phyloP scores from a whole-genome alignment of 1,140 invertebrate genomes.

The Mactra quadrangularis region DNA sequence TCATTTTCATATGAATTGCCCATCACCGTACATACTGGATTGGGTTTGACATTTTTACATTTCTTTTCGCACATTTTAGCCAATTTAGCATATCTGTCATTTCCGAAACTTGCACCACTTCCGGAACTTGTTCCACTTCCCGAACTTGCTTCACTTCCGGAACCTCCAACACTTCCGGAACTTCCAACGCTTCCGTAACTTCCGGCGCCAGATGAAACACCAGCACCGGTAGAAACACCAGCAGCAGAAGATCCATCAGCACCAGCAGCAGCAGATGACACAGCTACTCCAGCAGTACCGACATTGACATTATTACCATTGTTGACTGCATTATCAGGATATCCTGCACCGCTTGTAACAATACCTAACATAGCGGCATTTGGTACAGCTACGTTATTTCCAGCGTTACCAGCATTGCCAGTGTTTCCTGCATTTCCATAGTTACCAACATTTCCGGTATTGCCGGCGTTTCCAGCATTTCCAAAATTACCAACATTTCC shows the following conservation, averaged over 20 bases:
- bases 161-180: not conserved
- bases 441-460: not conserved
- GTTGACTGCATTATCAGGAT: not conserved
- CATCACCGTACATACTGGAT: slow-evolving; percentile 6
- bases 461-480: not conserved
- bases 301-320: not conserved
- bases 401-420: not conserved
- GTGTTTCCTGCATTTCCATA: not conserved
- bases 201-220: not conserved
- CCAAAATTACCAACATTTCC: not conserved
- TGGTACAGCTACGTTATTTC: not conserved
- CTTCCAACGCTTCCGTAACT: not conserved
- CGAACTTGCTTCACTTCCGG: not conserved
- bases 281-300: slow-evolving; percentile 1
- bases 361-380: not conserved
- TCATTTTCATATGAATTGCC: slow-evolving; percentile 6
- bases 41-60: not conserved
- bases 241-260: not conserved
- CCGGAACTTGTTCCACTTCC: not conserved
- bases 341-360: not conserved
- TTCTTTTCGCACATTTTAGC: not conserved
- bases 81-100: too few species aligned
- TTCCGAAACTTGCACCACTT: not conserved
- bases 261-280: too few species aligned
- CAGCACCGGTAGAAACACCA: not conserved